These are phyloP conservation scores for Daubentonia madagascariensis DNA, from an alignment of 2,113 vertebrate species.

Conservation along the genomic window DNA sequence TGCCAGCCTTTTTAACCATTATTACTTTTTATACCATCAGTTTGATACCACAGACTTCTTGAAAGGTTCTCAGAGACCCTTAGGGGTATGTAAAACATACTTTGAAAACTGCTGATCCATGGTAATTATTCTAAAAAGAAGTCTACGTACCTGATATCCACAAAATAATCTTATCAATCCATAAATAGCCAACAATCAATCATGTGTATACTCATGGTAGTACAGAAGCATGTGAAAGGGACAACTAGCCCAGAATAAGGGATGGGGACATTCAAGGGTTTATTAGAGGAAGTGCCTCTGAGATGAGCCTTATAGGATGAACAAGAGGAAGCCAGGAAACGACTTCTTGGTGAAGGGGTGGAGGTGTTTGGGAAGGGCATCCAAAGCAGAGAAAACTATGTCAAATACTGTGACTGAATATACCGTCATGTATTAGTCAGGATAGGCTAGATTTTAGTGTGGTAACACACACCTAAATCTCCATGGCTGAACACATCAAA, in stretches of 20 bases:
- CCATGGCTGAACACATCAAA: neutral
- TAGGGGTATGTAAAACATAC: neutral
- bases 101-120: neutral
- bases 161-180: neutral
- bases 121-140: neutral
- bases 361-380: neutral
- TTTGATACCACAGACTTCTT: neutral
- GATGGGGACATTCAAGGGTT: neutral
- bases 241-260: neutral
- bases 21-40: neutral
- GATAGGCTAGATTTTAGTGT: neutral
- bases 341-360: neutral
- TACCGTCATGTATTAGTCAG: neutral
- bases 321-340: neutral
- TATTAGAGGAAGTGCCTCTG: neutral
- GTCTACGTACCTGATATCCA: neutral
- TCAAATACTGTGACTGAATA: neutral
- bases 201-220: neutral
- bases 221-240: neutral
- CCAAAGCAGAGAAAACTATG: neutral
- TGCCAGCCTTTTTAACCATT: neutral
- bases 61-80: neutral
- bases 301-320: neutral
- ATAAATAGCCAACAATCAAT: neutral
- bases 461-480: neutral